Base-by-base conservation (phyloP, 2,797 vertebrate genomes). In the Galagoides demidoff region DNA sequence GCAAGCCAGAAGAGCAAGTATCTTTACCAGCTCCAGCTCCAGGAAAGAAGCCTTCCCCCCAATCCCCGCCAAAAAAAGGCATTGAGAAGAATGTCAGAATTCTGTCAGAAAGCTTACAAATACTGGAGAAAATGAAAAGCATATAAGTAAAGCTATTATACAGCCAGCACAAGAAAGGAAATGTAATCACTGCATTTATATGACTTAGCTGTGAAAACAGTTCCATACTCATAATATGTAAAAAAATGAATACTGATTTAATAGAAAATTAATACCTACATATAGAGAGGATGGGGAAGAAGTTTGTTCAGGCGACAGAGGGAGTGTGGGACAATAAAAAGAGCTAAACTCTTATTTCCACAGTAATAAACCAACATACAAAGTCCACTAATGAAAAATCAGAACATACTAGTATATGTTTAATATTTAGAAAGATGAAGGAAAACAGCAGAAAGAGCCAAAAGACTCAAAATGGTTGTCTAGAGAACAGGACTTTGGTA, bases 231-330 rank as follows among this genome's bases (percentile, higher is more conserved):
- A 45, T 39, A 49, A 68, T 12, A 31, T 0, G 6, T 31, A 45
- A 89, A 34, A 34, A 20, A 83, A 63, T 83, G 9, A 34, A 39
- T 3, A 37, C 10, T 17, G 4, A 66, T 19, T 45, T 9, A 31
- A 31, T 27, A 11, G 4, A 27, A 59, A 85, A 37, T 0, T 17
- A 29, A 70, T 59, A n/a, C 23, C 27, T 14, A 0, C 9, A 29
- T 64, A 16, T 57, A 5, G 8, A 52, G 27, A 64, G 43, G 20
- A 23, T 1, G 13, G 2, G 23, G 7, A n/a, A 34, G 22, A 9
- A 22, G n/a, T 13, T 10, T 8, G n/a, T 17, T 16, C 17, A 8
- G 3, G 49, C 3, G 29, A 17, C 31, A 12, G 2, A 37, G 2
- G 37, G 12, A 22, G 3, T 29, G 17, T 14, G 45, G 82, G 52